Evolutionary conservation across 1,140 invertebrate genomes (phyloP), one percentile per base, ranked within the genome.

Genomic region (Halyomorpha halys): DNA sequence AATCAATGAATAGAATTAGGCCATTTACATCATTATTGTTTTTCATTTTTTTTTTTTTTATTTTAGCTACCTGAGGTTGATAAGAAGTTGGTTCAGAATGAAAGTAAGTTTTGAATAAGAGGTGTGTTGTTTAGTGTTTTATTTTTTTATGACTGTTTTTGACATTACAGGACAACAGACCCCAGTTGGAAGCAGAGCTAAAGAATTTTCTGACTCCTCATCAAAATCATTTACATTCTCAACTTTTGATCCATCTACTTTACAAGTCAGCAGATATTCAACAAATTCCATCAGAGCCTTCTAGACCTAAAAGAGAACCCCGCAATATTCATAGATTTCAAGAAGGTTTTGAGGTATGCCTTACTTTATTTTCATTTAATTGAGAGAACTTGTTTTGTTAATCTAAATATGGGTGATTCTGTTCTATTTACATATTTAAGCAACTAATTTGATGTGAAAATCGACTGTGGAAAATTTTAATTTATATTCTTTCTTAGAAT

Each of bases 321-420:
- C 18, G 21, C 14, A 56, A 56, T 23, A 6, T 56, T 5, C 18
- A 56, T 16, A 21, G 53, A 23, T 56, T 56, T 56, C 18, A 56
- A 56, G 53, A 56, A 23, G 53, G 53, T 1, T 56, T 56, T 56
- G 53, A 56, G 23, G 53, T 56, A 56, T 23, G n/a, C n/a, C n/a
- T n/a, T n/a, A n/a, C n/a, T n/a, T n/a, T n/a, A n/a, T n/a, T n/a
- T n/a, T n/a, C n/a, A n/a, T n/a, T n/a, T n/a, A n/a, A n/a, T n/a
- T n/a, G n/a, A n/a, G n/a, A n/a, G n/a, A n/a, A n/a, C n/a, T n/a
- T n/a, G n/a, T n/a, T n/a, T n/a, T n/a, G n/a, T n/a, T n/a, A n/a
- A n/a, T n/a, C n/a, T n/a, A n/a, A n/a, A n/a, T n/a, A n/a, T n/a
- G n/a, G n/a, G n/a, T n/a, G n/a, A n/a, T n/a, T n/a, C n/a, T n/a